Evolutionary conservation across 2,888 invertebrate species (phyloP), one percentile per base, ranked within the genome.

Genomic region (Trachelus tabidus): DNA sequence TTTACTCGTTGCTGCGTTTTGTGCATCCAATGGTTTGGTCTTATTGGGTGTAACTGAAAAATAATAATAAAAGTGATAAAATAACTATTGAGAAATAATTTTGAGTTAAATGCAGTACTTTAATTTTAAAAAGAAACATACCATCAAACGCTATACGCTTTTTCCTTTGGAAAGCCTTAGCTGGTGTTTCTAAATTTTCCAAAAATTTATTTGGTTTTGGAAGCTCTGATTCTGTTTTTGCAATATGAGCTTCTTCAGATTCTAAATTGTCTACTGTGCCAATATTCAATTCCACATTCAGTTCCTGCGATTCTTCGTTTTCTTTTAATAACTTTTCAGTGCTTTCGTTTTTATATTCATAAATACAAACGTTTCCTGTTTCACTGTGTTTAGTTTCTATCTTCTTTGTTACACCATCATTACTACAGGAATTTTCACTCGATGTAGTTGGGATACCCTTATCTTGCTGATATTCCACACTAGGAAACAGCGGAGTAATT

Each of bases 111-210:
- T 56, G 6, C 23, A 23, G 15, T 56, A 56, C 56, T 23, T 1
- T 68, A 31, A 33, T 78, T 75, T 34, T 11, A 34, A 69, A 40
- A 9, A 56, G 9, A 9, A 56, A 56, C 76, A 76, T 78, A 90
- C 90, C 86, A 88, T 91, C 88, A 90, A 92, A 90, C 82, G 92
- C 93, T 35, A 94, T 92, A 76, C 94, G 91, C 79, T 92, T 91
- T 84, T 94, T 94, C 75, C 94, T 89, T 85, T 94, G 92, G 85
- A 94, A 94, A 15, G 92, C 92, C 87, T 94, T 94, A 12, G 88
- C 87, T 0, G 90, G 88, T 1, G 87, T 83, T 76, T 90, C 90
- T 31, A 89, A 83, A 34, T 87, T 88, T 40, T 91, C 91, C 4
- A 91, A 83, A 82, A 91, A 90, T 77, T 87, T 89, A 78, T 90